Evolutionary conservation across 2,888 invertebrate genomes (phyloP), one percentile per base, ranked within the genome.

Genomic region (Plebejus anna): DNA sequence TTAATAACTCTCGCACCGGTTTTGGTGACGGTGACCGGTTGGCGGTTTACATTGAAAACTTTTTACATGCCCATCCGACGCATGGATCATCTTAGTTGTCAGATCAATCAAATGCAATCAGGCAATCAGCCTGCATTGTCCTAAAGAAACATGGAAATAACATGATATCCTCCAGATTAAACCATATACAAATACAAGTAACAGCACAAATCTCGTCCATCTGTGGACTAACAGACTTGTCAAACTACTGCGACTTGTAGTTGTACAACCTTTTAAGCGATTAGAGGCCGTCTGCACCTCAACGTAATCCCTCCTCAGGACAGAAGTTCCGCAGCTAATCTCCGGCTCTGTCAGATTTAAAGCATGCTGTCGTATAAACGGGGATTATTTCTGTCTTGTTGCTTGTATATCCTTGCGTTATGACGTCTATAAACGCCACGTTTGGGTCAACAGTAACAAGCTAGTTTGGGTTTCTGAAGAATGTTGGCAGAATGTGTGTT

Each of bases 231-330:
- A 47, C 22, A 47, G 42, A 47, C 22, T 55, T 55, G 55, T 55
- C 51, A 73, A 73, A 51, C 28, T 51, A n/a, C 13, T 55, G 36
- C 9, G 38, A 70, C 66, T 36, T 66, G 66, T 66, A 70, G 32
- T 36, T 66, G 66, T 66, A 42, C 71, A 38, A 47, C 51, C 73
- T 73, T 73, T 73, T 51, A 73, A 51, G 73, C 51, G 73, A 73
- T 73, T 73, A 73, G 42, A n/a, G 6, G 16, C 47, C 55, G 51
- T 28, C 51, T 72, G 47, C 51, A 13, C 51, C 47, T 28, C 47
- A 73, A 22, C 47, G 55, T 73, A 73, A 73, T 73, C 73, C 73
- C 13, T 51, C 73, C 16, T 28, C 32, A 16, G 66, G 32, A 66
- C 51, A 73, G 73, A 73, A 55, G 73, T 73, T 73, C 51, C 73